A percentile compares a stretch with the other conserved stretches of the same genome.
Conservation (phyloP, 2,797 vertebrate species). For the Chloroceryle inda region DNA sequence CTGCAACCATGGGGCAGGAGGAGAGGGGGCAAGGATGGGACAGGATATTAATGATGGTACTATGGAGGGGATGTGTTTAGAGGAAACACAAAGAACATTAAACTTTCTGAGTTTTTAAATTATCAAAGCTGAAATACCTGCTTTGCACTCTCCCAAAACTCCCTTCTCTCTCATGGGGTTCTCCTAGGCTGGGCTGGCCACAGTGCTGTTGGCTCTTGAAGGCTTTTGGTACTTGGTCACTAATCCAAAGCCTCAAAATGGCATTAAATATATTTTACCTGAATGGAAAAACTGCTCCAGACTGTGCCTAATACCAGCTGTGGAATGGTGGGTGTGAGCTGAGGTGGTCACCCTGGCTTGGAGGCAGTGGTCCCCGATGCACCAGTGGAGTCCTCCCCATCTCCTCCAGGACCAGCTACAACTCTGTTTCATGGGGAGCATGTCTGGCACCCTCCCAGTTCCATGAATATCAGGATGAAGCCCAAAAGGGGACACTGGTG, state of each 20-base stretch:
- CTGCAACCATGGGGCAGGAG: accelerated
- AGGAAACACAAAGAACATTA: not conserved
- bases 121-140: not conserved
- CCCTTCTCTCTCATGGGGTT: accelerated
- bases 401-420: not conserved
- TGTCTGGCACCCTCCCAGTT: accelerated
- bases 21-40: not conserved
- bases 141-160: not conserved
- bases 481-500: too few species aligned
- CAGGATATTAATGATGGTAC: not conserved
- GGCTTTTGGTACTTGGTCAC: not conserved
- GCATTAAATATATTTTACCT: not conserved
- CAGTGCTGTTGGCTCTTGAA: accelerated
- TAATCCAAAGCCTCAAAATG: not conserved
- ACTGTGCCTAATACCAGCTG: accelerated
- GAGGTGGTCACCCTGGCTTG: accelerated
- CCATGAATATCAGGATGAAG: not conserved
- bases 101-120: not conserved
- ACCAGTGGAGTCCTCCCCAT: not conserved
- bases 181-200: not conserved
- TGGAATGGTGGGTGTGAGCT: not conserved
- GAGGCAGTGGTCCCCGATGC: accelerated
- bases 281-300: not conserved
- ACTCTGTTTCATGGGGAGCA: accelerated
- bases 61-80: not conserved